Evolutionary conservation across 37 sponge, comb jelly and placozoan genomes (phyloP).

Genomic region (Aphrocallistes beatrix): DNA sequence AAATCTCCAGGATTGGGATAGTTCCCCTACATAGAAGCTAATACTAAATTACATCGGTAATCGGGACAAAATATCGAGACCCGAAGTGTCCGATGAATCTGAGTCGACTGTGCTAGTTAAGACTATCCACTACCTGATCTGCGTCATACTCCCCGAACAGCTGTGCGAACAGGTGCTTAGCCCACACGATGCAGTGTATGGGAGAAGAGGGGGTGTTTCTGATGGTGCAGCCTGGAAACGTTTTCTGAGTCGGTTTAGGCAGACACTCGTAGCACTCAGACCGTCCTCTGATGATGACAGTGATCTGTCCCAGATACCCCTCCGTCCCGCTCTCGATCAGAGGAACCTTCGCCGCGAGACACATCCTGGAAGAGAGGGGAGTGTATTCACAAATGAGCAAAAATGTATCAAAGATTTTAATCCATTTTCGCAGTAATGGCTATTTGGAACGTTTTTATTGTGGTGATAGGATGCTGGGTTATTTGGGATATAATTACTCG

Average conservation of each 20-base stretch:
- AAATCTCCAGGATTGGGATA: too few relatives aligned
- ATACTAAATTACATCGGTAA: too few relatives aligned
- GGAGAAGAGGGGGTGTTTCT: conserved; percentile 98
- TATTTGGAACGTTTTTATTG: too few relatives aligned
- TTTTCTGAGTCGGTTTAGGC: conserved; percentile 78
- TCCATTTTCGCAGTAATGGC: too few relatives aligned
- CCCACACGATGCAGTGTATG: conserved; percentile 99
- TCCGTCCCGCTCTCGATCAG: conserved; percentile 94
- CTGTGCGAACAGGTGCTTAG: conserved; percentile 96
- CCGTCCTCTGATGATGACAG: conserved; percentile 71
- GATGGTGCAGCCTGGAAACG: conserved; percentile 94
- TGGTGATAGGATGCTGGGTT: too few relatives aligned
- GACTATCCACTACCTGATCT: conserved; percentile 60
- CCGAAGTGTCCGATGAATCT: too few relatives aligned
- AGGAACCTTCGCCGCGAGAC: conserved; percentile 86
- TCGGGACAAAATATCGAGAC: too few relatives aligned
- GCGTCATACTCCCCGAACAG: conserved; percentile 95
- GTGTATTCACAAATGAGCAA: conserved; percentile 20
- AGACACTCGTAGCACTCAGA: conserved; percentile 98
- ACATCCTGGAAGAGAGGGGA: too few relatives aligned
- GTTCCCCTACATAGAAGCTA: too few relatives aligned
- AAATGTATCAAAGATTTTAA: too few relatives aligned
- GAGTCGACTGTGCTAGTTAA: too few relatives aligned
- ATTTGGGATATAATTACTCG: too few relatives aligned
- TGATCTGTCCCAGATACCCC: conserved; percentile 95